These are phyloP conservation scores for Eumeta japonica DNA, from an alignment of 1,140 invertebrate genomes.

Conservation along the genomic window DNA sequence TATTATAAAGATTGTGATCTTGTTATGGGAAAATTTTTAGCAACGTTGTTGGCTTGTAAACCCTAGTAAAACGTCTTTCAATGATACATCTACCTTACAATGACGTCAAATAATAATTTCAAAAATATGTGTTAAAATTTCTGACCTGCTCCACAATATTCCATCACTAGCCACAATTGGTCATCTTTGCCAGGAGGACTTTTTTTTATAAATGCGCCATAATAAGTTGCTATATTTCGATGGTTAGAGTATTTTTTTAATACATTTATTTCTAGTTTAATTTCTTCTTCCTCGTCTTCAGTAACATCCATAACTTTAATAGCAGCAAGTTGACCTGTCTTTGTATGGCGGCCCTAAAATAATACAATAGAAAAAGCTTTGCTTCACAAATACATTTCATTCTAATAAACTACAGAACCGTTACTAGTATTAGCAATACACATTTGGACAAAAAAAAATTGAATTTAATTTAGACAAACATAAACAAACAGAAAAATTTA, in stretches of 20 bases:
- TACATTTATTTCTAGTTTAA: slow-evolving; percentile 99
- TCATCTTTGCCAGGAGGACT: slow-evolving; percentile 98
- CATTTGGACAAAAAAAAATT: slow-evolving; percentile 12
- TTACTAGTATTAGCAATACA: too few species aligned
- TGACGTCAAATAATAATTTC: neutral
- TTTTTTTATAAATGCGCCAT: slow-evolving; percentile 99
- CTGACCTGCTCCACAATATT: slow-evolving; percentile 95
- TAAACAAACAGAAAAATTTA: too few species aligned
- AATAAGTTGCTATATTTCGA: slow-evolving; percentile 99
- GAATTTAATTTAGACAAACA: too few species aligned
- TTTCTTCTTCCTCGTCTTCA: slow-evolving; percentile 99
- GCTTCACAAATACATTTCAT: neutral
- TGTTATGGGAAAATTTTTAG: too few species aligned
- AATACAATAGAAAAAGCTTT: neutral
- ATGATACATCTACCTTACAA: neutral
- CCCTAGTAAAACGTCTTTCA: too few species aligned
- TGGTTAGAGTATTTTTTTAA: slow-evolving; percentile 99
- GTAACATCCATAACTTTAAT: slow-evolving; percentile 99
- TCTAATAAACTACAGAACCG: neutral
- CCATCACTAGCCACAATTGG: slow-evolving; percentile 99
- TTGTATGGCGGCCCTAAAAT: slow-evolving; percentile 94
- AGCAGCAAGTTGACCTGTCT: slow-evolving; percentile 97
- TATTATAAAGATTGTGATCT: too few species aligned
- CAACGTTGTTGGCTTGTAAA: too few species aligned
- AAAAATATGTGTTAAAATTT: slow-evolving; percentile 8